Conservation (phyloP, 2,888 invertebrate genomes). For the Eristalinus sepulchralis region DNA sequence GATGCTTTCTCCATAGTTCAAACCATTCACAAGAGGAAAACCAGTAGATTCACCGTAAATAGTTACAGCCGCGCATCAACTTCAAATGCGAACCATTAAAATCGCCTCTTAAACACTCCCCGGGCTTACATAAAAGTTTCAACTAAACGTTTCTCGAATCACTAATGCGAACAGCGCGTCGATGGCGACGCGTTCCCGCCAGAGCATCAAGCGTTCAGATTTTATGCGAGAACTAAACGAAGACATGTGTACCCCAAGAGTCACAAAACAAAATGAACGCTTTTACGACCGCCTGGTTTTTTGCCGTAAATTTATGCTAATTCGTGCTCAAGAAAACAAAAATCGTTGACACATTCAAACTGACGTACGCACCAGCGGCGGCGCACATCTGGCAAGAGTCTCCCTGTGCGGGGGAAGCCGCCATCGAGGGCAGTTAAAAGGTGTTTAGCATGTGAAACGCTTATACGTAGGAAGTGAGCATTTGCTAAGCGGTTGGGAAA, state of each 20-base stretch:
- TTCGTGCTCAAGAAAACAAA: background rate
- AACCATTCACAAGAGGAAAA: background rate
- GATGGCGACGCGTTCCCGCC: background rate
- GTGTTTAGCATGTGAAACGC: background rate
- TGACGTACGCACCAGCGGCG: background rate
- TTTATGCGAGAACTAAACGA: background rate
- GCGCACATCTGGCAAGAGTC: background rate
- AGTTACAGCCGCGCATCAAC: background rate
- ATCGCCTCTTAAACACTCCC: background rate
- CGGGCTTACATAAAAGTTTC: background rate
- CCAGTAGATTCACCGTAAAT: background rate
- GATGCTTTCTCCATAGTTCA: background rate
- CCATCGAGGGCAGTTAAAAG: background rate
- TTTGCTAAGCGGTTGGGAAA: background rate
- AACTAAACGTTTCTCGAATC: background rate
- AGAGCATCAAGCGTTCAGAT: background rate
- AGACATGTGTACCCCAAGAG: background rate
- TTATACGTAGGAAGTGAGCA: background rate
- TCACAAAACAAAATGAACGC: background rate
- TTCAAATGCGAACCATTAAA: background rate
- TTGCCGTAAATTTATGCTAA: background rate
- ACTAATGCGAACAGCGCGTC: background rate
- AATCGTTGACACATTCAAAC: background rate
- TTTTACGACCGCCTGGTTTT: background rate
- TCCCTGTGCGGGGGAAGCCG: background rate